phyloP scores from a whole-genome alignment of 2,113 vertebrate species.

The Cryptotis parvus region DNA sequence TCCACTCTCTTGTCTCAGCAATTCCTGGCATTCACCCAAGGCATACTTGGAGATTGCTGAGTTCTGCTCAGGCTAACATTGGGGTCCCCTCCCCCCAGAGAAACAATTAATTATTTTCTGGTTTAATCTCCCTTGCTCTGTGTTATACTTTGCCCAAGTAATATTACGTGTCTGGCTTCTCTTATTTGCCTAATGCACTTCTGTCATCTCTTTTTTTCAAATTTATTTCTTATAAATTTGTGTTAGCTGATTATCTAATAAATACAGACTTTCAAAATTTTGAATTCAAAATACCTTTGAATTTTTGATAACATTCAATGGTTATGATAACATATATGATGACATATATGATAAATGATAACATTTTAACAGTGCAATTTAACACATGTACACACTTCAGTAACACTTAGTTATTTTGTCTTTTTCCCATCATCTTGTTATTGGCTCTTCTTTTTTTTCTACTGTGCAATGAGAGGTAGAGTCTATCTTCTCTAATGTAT shows the following conservation, averaged over 20 bases:
- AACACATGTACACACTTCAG: not conserved
- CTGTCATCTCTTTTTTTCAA: not conserved
- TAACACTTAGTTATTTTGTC: conserved; percentile 1
- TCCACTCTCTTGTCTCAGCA: not conserved
- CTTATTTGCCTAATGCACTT: not conserved
- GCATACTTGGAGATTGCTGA: not conserved
- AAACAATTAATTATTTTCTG: conserved; percentile 1
- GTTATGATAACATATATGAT: no score
- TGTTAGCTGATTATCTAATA: conserved; percentile 45
- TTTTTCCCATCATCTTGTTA: conserved; percentile 13
- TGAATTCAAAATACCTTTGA: no score
- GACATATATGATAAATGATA: no score
- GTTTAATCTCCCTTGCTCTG: not conserved
- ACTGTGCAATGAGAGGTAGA: not conserved
- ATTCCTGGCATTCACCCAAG: not conserved
- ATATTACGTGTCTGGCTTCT: not conserved
- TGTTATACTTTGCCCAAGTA: not conserved
- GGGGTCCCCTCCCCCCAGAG: not conserved
- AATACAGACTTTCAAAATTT: no score
- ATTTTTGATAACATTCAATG: conserved; percentile 24
- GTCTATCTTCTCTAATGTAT: conserved; percentile 19
- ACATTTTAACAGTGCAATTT: conserved; percentile 28
- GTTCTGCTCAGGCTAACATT: not conserved
- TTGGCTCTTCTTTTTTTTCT: not conserved
- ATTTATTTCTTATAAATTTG: not conserved